phyloP scores from a whole-genome alignment of 2,888 invertebrate genomes.

The Synanthedon tipuliformis region DNA sequence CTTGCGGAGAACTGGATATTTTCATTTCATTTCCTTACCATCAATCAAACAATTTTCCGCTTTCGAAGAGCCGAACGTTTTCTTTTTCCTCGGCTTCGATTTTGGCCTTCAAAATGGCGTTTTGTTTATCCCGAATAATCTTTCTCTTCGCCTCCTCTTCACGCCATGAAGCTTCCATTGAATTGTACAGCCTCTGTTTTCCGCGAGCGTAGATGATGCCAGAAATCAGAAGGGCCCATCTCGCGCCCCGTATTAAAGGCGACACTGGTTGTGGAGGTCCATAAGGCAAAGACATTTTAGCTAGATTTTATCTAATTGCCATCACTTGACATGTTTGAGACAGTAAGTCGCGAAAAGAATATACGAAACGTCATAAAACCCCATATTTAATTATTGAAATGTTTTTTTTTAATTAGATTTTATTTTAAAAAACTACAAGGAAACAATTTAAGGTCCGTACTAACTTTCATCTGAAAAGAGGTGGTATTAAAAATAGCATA shows the following conservation, averaged over 20 bases:
- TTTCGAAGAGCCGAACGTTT: conserved; percentile 32
- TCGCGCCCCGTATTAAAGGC: conserved; percentile 44
- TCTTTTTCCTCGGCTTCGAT: conserved; percentile 40
- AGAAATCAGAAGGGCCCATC: conserved; percentile 39
- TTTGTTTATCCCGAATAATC: conserved; percentile 34
- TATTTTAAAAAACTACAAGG: too few species aligned
- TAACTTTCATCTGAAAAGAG: too few species aligned
- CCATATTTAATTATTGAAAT: neutral
- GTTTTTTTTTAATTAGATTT: neutral
- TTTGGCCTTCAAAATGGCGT: conserved; percentile 30
- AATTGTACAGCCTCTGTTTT: conserved; percentile 37
- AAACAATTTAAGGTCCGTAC: too few species aligned
- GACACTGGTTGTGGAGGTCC: conserved; percentile 51
- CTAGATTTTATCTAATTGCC: neutral
- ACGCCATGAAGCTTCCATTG: conserved; percentile 24
- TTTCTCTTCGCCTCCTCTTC: conserved; percentile 40
- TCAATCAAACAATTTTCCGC: conserved; percentile 40
- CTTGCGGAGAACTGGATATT: too few species aligned
- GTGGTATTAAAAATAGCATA: too few species aligned
- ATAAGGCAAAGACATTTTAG: conserved; percentile 30
- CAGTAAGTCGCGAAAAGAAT: neutral
- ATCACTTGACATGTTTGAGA: neutral
- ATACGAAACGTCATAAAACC: neutral
- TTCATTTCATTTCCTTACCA: neutral
- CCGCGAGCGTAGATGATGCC: conserved; percentile 43